Evolutionary conservation across 1,140 invertebrate species (phyloP).

Genomic region (Teleogryllus occipitalis): DNA sequence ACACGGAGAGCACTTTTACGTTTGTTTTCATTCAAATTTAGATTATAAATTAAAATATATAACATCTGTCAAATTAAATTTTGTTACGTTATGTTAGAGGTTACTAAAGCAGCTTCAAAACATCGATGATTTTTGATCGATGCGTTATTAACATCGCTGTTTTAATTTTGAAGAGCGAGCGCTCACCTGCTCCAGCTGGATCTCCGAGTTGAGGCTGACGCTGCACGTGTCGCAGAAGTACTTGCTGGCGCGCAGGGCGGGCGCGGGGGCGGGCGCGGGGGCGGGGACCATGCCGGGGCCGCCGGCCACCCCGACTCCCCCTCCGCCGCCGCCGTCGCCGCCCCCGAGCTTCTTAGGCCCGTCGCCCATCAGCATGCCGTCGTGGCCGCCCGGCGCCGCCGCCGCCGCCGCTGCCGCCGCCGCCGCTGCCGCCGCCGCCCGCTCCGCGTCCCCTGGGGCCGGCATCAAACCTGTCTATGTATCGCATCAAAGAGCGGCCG

Average conservation of each 20-base stretch:
- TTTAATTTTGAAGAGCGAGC: too few relatives aligned
- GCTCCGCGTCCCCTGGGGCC: not conserved
- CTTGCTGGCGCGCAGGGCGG: conserved; percentile 15
- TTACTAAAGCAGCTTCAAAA: not conserved
- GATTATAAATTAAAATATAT: too few relatives aligned
- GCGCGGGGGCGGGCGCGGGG: not conserved
- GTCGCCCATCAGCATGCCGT: conserved; percentile 10
- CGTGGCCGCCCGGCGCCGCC: too few relatives aligned
- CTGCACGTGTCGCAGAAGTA: conserved; percentile 25
- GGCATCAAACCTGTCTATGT: conserved; percentile 24
- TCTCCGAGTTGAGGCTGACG: conserved; percentile 26
- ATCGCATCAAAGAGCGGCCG: conserved; percentile 19
- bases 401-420: too few relatives aligned
- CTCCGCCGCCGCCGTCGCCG: conserved; percentile 5
- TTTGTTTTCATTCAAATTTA: too few relatives aligned
- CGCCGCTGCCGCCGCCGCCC: too few relatives aligned
- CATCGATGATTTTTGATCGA: not conserved
- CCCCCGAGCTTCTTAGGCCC: conserved; percentile 13
- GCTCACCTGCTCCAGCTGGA: conserved; percentile 28
- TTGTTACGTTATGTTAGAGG: too few relatives aligned
- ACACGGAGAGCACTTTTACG: too few relatives aligned
- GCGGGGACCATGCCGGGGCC: not conserved
- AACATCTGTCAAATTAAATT: too few relatives aligned
- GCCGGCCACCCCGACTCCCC: not conserved
- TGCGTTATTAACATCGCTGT: too few relatives aligned